Evolutionary conservation across 2,113 vertebrate genomes (phyloP), one percentile per base, ranked within the genome.

Genomic region (Sceloporus tristichus): DNA sequence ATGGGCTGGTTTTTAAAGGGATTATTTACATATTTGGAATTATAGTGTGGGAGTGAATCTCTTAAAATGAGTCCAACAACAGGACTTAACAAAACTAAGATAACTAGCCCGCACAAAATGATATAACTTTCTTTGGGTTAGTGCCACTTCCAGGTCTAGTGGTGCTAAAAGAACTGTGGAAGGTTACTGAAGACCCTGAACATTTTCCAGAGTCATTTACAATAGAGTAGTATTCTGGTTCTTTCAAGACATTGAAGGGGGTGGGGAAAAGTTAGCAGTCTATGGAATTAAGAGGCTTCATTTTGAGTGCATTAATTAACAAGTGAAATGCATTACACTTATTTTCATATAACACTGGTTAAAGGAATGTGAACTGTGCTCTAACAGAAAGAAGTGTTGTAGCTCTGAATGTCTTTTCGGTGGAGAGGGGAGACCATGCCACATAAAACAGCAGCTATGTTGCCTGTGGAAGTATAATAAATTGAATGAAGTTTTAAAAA

Each of bases 401-500:
- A 34, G 6, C 25, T 86, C 40, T 54, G 48, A 70, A 25, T n/a
- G 53, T 74, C n/a, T 73, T 73, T 82, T 19, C 21, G 18, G 18
- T 29, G 2, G 68, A 38, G 5, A 25, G 40, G 19, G 4, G 53
- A 42, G 25, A 42, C 21, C 73, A 4, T 62, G 53, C 71, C 54
- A 65, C 48, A 74, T 80, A 79, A 79, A 87, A 73, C 40, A 62
- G 13, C 9, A 48, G 11, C 70, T 62, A 40, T 29, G 6, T 42
- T 66, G 40, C 29, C 40, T 56, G 56, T 82, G 23, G 34, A 87
- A 89, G 0, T 1, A 3, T 89, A 82, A 89, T 79, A 8, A 83
- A 77, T 62, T 79, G 86, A 88, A 2, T 81, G 86, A 88, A 1
- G 54, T 70, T 83, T 54, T 59, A 79, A 84, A 92, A 80, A 81